Evolutionary conservation across 2,888 invertebrate species (phyloP).

Genomic region (Eurytoma adleriae): DNA sequence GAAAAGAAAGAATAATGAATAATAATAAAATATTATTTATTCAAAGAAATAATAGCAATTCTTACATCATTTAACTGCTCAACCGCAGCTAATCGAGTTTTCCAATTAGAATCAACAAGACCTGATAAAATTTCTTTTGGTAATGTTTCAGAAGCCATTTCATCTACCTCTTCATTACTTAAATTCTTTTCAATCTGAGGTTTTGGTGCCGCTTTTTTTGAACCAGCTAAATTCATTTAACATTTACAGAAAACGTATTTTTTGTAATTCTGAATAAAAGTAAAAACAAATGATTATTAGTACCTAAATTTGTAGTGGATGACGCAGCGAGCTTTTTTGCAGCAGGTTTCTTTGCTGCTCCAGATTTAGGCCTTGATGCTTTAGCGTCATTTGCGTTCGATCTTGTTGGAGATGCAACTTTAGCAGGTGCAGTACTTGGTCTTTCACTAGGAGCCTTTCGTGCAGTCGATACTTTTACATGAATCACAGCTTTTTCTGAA

Average conservation of each 20-base stretch:
- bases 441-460: conserved; percentile 80
- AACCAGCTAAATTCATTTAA: conserved; percentile 10
- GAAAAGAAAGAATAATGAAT: conserved; percentile 43
- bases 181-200: conserved; percentile 81
- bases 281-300: conserved; percentile 59
- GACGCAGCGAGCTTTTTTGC: conserved; percentile 60
- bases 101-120: conserved; percentile 90
- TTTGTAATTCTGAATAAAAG: conserved; percentile 34
- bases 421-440: conserved; percentile 78
- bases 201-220: conserved; percentile 69
- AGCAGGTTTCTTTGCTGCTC: conserved; percentile 69
- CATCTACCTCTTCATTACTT: conserved; percentile 87
- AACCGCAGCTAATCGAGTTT: conserved; percentile 86
- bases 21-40: conserved; percentile 6
- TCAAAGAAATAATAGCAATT: conserved; percentile 6
- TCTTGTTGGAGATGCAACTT: conserved; percentile 71
- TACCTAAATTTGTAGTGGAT: conserved; percentile 63
- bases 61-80: conserved; percentile 82
- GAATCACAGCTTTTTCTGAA: conserved; percentile 93
- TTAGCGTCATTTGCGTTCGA: conserved; percentile 55
- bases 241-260: not conserved
- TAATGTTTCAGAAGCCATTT: conserved; percentile 83
- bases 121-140: conserved; percentile 82
- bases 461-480: conserved; percentile 82
- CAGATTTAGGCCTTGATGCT: conserved; percentile 67